phyloP scores from a whole-genome alignment of 2,797 vertebrate species.

The Cheirogaleus major region DNA sequence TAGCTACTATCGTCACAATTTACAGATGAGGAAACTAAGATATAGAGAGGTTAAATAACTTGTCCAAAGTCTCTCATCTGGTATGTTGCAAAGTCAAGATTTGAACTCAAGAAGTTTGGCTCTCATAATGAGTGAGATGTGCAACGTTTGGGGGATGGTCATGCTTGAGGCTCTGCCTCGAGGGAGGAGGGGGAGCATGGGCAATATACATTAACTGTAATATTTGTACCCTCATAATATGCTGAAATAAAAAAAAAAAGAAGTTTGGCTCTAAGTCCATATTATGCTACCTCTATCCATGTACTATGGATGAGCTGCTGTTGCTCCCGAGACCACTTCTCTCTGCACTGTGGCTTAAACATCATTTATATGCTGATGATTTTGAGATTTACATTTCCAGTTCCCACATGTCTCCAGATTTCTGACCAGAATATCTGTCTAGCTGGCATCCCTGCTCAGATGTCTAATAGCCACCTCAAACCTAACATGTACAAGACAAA shows the following conservation, averaged over 20 bases:
- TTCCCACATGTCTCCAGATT: neutral
- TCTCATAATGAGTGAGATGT: neutral
- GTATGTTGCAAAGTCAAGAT: neutral
- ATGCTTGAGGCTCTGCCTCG: too few relatives aligned
- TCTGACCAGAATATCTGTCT: neutral
- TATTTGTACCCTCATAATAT: too few relatives aligned
- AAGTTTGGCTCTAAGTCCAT: neutral
- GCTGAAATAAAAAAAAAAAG: neutral
- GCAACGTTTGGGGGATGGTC: too few relatives aligned
- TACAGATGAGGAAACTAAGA: slow-evolving; percentile 15
- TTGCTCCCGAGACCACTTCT: neutral
- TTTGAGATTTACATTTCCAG: slow-evolving; percentile 40
- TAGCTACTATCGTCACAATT: neutral
- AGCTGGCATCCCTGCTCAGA: neutral
- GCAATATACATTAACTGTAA: too few relatives aligned
- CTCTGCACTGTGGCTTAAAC: neutral
- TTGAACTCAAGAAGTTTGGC: neutral
- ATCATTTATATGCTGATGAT: neutral
- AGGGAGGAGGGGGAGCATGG: too few relatives aligned
- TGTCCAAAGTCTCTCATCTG: neutral
- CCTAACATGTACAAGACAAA: neutral
- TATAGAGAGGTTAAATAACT: neutral
- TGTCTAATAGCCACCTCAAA: neutral
- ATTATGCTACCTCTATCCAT: neutral
- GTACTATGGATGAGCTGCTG: neutral